Conservation (phyloP, 92 coral and sea anemone genomes). For the Pocillopora grandis region DNA sequence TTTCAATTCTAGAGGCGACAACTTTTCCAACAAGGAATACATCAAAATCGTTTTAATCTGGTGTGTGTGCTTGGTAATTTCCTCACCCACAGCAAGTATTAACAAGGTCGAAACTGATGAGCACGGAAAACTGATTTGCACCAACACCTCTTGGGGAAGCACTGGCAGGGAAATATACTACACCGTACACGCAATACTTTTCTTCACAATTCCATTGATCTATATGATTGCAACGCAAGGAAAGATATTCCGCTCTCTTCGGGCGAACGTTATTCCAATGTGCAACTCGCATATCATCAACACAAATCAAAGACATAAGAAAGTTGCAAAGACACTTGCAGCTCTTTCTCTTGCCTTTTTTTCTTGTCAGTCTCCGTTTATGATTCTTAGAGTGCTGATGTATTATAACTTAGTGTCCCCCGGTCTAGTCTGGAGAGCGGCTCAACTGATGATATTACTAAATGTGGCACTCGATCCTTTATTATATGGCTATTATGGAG, state of each 20-base stretch:
- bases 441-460: constrained; percentile 44
- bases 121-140: not conserved
- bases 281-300: not conserved
- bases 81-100: constrained; percentile 24
- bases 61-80: constrained; percentile 10
- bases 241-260: not conserved
- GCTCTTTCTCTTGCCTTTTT: constrained; percentile 34
- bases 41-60: not conserved
- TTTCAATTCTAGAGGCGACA: not conserved
- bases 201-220: not conserved
- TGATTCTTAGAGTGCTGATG: constrained; percentile 34
- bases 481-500: constrained; percentile 12
- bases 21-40: constrained; percentile 1
- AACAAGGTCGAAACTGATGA: constrained; percentile 2
- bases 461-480: constrained; percentile 28
- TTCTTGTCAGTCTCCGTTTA: constrained; percentile 43
- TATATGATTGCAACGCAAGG: constrained; percentile 13
- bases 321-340: constrained; percentile 26
- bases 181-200: constrained; percentile 8
- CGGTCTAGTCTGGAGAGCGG: constrained; percentile 38
- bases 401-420: constrained; percentile 34
- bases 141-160: constrained; percentile 27
- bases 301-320: constrained; percentile 16
- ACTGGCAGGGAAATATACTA: constrained; percentile 25
- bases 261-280: not conserved